phyloP scores from a whole-genome alignment of 2,797 vertebrate species.

The Microchirus variegatus region DNA sequence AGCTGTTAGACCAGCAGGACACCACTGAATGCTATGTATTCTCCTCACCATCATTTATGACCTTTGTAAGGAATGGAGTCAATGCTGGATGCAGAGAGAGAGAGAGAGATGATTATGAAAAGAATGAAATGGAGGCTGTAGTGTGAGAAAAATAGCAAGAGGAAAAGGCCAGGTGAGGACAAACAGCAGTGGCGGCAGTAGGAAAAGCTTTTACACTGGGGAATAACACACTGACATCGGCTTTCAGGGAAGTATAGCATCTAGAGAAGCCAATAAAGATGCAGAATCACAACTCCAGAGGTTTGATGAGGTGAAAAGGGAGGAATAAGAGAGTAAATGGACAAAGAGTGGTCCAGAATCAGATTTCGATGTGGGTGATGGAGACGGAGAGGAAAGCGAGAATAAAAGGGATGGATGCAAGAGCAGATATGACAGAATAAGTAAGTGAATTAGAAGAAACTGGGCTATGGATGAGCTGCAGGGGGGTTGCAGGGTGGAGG shows the following conservation, averaged over 20 bases:
- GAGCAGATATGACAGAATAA: conserved; percentile 52
- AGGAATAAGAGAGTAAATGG: background rate
- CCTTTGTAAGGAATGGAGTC: conserved; percentile 35
- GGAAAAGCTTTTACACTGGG: background rate
- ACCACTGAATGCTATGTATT: conserved; percentile 2
- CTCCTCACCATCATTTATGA: conserved; percentile 3
- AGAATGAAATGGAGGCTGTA: too few species aligned
- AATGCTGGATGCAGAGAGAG: conserved; percentile 24
- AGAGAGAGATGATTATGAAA: conserved; percentile 3
- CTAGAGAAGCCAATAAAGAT: conserved; percentile 32
- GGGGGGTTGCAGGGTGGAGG: conserved; percentile 15
- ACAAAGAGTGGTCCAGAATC: conserved; percentile 1
- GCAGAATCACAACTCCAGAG: conserved; percentile 36
- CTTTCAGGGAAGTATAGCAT: conserved; percentile 18
- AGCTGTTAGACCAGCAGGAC: background rate
- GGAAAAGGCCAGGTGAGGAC: conserved; percentile 39
- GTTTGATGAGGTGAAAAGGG: conserved; percentile 28
- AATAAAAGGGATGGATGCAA: conserved; percentile 1
- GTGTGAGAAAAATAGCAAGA: conserved; percentile 35
- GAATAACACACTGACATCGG: conserved; percentile 11
- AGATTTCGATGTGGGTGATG: conserved; percentile 23
- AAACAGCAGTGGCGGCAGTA: background rate
- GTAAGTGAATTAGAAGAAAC: conserved; percentile 64
- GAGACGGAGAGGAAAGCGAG: conserved; percentile 11
- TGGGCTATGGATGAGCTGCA: conserved; percentile 32